Percentiles rank a stretch among this genome's conserved stretches.
phyloP scores from a whole-genome alignment of 2,888 invertebrate species.

The Barypeithes pellucidus region DNA sequence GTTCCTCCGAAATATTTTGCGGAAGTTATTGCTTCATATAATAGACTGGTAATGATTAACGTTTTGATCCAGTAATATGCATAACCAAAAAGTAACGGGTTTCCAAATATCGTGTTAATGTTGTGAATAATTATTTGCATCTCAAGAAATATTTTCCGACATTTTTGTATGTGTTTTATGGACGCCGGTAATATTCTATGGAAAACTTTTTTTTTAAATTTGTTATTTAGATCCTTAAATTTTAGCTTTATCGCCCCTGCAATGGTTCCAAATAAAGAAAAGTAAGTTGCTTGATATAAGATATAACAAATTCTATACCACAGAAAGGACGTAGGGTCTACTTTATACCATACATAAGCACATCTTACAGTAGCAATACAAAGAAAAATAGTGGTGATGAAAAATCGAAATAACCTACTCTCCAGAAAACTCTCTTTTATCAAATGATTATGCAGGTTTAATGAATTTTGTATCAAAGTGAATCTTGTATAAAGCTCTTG shows the following conservation, averaged over 20 bases:
- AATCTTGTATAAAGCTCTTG: background rate
- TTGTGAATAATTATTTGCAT: background rate
- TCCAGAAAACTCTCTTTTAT: background rate
- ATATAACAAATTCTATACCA: conserved; percentile 7
- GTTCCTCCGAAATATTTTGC: background rate
- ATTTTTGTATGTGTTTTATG: background rate
- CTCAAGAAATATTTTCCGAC: background rate
- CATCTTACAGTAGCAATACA: background rate
- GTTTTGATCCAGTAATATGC: background rate
- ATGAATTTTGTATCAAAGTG: background rate
- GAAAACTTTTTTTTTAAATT: background rate
- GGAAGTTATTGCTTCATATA: background rate
- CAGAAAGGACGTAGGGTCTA: background rate
- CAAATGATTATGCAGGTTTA: too few relatives aligned
- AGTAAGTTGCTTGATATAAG: background rate
- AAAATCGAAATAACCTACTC: background rate
- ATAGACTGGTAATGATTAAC: background rate
- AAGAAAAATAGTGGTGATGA: background rate
- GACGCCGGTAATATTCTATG: background rate
- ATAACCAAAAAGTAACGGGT: background rate
- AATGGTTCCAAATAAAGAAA: background rate
- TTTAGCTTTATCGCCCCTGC: background rate
- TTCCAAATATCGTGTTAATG: background rate
- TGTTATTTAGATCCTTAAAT: background rate
- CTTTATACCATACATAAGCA: background rate